phyloP scores from a whole-genome alignment of 2,113 vertebrate species.

The Xyrauchen texanus region DNA sequence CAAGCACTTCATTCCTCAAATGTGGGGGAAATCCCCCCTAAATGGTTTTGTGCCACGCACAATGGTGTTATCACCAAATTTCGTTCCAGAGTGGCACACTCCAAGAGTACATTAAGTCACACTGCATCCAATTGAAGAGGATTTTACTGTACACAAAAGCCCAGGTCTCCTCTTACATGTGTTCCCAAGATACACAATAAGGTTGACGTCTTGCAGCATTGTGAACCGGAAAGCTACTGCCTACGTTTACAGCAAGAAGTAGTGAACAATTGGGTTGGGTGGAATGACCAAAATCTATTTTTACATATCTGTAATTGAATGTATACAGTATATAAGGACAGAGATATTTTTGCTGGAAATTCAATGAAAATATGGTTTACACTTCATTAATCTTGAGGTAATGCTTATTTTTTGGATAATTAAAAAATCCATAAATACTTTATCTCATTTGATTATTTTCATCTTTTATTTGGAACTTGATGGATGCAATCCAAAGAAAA shows the following conservation, averaged over 20 bases:
- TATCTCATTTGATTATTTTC: neutral
- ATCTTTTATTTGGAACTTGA: too few species aligned
- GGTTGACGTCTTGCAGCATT: neutral
- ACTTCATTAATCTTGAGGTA: too few species aligned
- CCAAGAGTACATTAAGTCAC: slow-evolving; percentile 6
- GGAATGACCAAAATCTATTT: too few species aligned
- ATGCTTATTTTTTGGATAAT: neutral
- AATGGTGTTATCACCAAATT: slow-evolving; percentile 12
- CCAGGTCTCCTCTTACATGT: slow-evolving; percentile 21
- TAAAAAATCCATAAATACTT: neutral
- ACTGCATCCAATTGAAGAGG: slow-evolving; percentile 18
- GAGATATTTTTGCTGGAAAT: too few species aligned
- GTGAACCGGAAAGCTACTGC: neutral
- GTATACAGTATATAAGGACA: too few species aligned
- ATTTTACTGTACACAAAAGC: slow-evolving; percentile 21
- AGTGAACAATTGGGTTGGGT: too few species aligned
- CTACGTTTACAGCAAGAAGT: neutral
- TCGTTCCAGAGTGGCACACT: neutral
- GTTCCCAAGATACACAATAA: slow-evolving; percentile 7
- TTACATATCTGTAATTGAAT: too few species aligned
- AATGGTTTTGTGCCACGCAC: slow-evolving; percentile 34
- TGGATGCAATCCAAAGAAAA: too few species aligned
- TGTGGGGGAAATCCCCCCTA: slow-evolving; percentile 36
- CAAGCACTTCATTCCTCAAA: slow-evolving; percentile 9
- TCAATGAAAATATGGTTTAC: too few species aligned